A percentile compares a stretch with the other conserved stretches of the same genome.
These are phyloP conservation scores for Taurulus bubalis DNA, from an alignment of 2,113 vertebrate species.

Conservation along the genomic window DNA sequence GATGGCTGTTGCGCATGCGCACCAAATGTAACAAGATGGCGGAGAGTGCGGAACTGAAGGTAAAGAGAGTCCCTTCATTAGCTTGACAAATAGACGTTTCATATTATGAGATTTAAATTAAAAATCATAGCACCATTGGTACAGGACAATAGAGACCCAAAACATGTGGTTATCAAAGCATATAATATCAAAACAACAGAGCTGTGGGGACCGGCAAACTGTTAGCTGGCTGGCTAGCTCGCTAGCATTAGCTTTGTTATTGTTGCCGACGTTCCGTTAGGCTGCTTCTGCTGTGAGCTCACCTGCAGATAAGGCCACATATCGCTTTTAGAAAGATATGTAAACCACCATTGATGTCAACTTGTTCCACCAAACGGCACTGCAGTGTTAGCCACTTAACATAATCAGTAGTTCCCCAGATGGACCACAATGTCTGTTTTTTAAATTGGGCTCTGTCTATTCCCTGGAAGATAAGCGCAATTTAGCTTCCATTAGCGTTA, in stretches of 20 bases:
- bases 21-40: constrained; percentile 95
- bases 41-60: constrained; percentile 99
- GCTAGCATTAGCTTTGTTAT: constrained; percentile 82
- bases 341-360: background rate
- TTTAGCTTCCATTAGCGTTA: constrained; percentile 27
- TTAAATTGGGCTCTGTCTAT: constrained; percentile 75
- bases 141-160: constrained; percentile 9
- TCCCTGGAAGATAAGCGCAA: constrained; percentile 60
- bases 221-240: constrained; percentile 70
- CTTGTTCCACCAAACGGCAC: background rate
- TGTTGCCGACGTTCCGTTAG: constrained; percentile 76
- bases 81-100: constrained; percentile 81
- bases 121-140: background rate
- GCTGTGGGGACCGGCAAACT: constrained; percentile 23
- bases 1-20: constrained; percentile 90
- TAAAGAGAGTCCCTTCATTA: constrained; percentile 91
- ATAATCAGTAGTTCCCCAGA: background rate
- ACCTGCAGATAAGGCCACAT: constrained; percentile 26
- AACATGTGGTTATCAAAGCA: background rate
- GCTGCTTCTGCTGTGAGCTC: constrained; percentile 42
- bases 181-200: constrained; percentile 26
- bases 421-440: constrained; percentile 5
- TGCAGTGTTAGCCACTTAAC: background rate
- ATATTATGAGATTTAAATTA: constrained; percentile 23
- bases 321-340: background rate